Evolutionary conservation across 2,888 invertebrate genomes (phyloP), one percentile per base, ranked within the genome.

Genomic region (Caenorhabditis virilis): DNA sequence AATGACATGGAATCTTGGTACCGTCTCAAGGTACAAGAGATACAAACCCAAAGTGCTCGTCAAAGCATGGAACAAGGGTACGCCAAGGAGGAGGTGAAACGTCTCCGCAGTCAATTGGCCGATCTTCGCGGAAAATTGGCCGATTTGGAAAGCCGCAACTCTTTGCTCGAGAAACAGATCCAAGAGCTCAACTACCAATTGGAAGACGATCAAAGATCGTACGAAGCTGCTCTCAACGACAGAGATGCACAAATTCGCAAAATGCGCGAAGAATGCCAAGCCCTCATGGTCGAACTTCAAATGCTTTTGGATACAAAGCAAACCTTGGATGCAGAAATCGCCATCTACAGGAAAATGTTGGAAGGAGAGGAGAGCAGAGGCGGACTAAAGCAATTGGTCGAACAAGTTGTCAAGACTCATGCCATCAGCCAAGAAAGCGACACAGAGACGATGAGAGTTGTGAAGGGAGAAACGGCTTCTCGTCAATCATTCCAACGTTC

Each of bases 321-420:
- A 65, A 85, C 85, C 16, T 78, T 87, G 66, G 87, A 87, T 80
- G 84, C 87, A 54, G 87, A 87, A 79, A 87, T 87, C 69, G 86
- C 86, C 69, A 87, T 87, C 69, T 87, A 87, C 84, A 82, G 87
- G 62, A 87, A 86, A 74, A 84, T 87, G 79, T 80, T 87, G 72
- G 87, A 87, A 78, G 85, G 86, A 49, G 87, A 87, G 74, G 87
- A 87, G 80, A 86, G 84, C 80, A 84, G 86, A 13, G 78, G 78
- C 23, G 83, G 83, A 9, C 76, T 83, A 45, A 72, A 79, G 15
- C 80, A 81, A 53, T 74, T 83, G 54, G 83, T 83, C 57, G 83
- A 83, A 55, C 83, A 83, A 64, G 83, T 83, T 55, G 82, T 82
- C 58, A 82, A 78, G 55, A 82, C 82, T 25, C 81, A 81, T 66